Base-by-base conservation (phyloP, 2,113 vertebrate species). In the Passer montanus region DNA sequence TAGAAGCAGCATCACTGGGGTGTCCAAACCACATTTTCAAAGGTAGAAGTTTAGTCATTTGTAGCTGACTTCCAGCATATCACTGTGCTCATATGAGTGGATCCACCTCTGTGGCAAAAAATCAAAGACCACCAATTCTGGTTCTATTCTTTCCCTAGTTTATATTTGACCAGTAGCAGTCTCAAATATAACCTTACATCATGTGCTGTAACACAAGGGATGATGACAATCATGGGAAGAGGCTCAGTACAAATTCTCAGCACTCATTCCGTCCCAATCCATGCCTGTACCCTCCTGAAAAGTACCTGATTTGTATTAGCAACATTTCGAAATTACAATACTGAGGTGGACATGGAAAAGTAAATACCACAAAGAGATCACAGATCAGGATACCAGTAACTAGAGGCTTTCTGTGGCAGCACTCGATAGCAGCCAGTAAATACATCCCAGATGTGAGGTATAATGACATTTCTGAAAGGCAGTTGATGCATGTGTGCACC, bases 11-110 rank as follows among this genome's bases (percentile, higher is more conserved):
- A 9, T 93, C 96, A 96, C 76, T 53, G 85, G 94, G 85, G 56
- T 93, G 94, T 95, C 92, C 94, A 92, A 87, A 94, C 93, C 90
- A 44, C 94, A 84, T 72, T 55, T 88, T 92, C 66, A 81, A 11
- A 76, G 69, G 44, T 44, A 90, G 70, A 87, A 84, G 62, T 68
- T 93, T 67, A 96, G 80, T 94, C 77, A 96, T 95, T 87, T 79
- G 66, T 73, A 96, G 66, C 73, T 84, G 88, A 92, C 31, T 92
- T 96, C 59, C 73, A 86, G 83, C n/a, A 53, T 47, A 68, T 81
- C 7, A 3, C 35, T 60, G 37, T 79, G 73, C 49, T 87, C 80
- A 94, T 66, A 52, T 39, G 58, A 94, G 73, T 73, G 73, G 31
- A 93, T 93, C 90, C 93, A 78, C 92, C 80, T 92, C 92, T 90